phyloP scores from a whole-genome alignment of 92 coral and sea anemone species.

The Pocillopora grandis region DNA sequence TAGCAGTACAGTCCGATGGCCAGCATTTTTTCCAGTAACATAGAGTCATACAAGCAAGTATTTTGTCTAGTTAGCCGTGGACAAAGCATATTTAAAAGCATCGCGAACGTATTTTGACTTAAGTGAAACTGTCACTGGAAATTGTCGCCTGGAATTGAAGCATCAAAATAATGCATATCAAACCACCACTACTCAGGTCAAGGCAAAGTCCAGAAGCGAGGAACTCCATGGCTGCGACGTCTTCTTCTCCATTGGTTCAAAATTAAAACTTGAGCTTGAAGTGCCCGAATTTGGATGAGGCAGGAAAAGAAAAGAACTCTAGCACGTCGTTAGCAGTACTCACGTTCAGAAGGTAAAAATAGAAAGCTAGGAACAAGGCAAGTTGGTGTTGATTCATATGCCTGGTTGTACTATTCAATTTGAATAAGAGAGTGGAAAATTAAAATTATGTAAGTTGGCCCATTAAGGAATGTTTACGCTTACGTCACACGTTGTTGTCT shows the following conservation, averaged over 20 bases:
- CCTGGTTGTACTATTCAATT: neutral
- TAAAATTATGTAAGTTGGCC: neutral
- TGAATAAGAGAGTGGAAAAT: neutral
- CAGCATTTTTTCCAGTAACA: conserved; percentile 26
- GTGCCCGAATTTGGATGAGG: too few relatives aligned
- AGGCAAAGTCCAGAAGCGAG: neutral
- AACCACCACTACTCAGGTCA: conserved; percentile 37
- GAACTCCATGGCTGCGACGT: neutral
- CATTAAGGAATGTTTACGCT: neutral
- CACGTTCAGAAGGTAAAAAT: neutral
- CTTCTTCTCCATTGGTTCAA: neutral
- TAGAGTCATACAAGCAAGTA: conserved; percentile 20
- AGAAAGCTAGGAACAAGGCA: neutral
- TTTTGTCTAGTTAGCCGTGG: conserved; percentile 40
- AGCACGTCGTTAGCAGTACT: neutral
- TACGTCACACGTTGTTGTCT: neutral
- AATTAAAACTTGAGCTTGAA: too few relatives aligned
- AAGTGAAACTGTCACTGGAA: conserved; percentile 25
- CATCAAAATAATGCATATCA: conserved; percentile 37
- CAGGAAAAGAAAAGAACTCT: neutral
- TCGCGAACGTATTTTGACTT: conserved; percentile 24
- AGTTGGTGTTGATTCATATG: neutral
- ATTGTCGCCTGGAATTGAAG: conserved; percentile 39
- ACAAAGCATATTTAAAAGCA: conserved; percentile 18
- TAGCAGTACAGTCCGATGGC: conserved; percentile 45